phyloP scores from a whole-genome alignment of 2,113 vertebrate species.

The Lepus timidus region DNA sequence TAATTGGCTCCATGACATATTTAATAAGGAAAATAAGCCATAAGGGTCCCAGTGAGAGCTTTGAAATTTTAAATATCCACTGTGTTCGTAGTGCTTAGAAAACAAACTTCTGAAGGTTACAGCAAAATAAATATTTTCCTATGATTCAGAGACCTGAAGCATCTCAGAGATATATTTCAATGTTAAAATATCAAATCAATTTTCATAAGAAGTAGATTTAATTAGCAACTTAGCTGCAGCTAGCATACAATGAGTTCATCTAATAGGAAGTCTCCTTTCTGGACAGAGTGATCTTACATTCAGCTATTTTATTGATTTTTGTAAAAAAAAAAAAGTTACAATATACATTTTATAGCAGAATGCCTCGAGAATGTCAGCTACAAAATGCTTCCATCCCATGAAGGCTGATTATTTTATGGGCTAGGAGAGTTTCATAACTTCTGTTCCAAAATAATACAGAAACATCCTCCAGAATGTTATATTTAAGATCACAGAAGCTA shows the following conservation, averaged over 20 bases:
- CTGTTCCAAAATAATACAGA: slow-evolving; percentile 31
- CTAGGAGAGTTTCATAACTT: slow-evolving; percentile 67
- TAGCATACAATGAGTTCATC: background rate
- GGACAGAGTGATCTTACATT: slow-evolving; percentile 25
- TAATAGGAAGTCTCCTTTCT: slow-evolving; percentile 54
- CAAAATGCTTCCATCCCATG: background rate
- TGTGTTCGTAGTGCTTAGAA: slow-evolving; percentile 27
- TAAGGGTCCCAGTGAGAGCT: background rate
- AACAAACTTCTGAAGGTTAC: background rate
- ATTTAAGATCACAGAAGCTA: slow-evolving; percentile 75
- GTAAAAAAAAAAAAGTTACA: background rate
- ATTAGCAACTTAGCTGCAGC: slow-evolving; percentile 32
- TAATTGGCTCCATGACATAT: background rate
- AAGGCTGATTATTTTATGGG: slow-evolving; percentile 55
- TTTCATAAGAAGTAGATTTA: slow-evolving; percentile 52
- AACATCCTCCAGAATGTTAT: slow-evolving; percentile 59
- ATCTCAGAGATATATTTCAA: background rate
- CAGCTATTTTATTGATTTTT: slow-evolving; percentile 37
- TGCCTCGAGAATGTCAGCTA: background rate
- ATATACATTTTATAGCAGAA: slow-evolving; percentile 32
- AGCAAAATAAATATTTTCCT: slow-evolving; percentile 4
- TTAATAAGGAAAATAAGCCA: background rate
- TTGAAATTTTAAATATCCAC: background rate
- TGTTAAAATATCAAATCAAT: slow-evolving; percentile 21
- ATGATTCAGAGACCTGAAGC: slow-evolving; percentile 15